Percentiles rank a stretch among this genome's conserved stretches.
Evolutionary conservation across 2,888 invertebrate species (phyloP).

Genomic region (Oscheius onirici): DNA sequence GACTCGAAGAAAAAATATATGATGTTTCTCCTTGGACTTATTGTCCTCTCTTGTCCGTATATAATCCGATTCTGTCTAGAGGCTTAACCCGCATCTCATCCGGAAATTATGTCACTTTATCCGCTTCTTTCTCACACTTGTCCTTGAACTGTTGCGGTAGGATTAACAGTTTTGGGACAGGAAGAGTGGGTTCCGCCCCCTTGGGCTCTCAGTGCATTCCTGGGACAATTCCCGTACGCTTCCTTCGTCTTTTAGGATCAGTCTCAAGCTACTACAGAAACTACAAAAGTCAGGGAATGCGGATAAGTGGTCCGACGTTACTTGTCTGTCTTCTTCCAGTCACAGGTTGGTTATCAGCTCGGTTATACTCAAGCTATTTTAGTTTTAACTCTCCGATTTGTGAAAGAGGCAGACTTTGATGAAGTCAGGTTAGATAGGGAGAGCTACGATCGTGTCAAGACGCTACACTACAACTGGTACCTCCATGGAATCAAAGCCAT

Average conservation of each 20-base stretch:
- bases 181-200: no score
- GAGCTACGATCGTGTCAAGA: constrained; percentile 45
- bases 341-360: no score
- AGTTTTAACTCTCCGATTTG: constrained; percentile 10
- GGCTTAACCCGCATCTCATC: not conserved
- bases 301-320: no score
- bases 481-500: constrained; percentile 63
- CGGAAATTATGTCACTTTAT: constrained; percentile 1
- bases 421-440: constrained; percentile 42
- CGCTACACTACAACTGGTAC: constrained; percentile 66
- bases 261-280: no score
- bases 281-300: no score
- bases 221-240: not conserved
- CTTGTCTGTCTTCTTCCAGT: no score
- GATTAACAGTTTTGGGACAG: no score
- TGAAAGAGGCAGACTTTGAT: constrained; percentile 35
- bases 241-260: no score
- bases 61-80: no score
- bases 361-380: not conserved
- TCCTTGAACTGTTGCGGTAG: no score
- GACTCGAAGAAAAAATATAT: not conserved
- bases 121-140: not conserved
- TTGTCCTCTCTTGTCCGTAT: no score
- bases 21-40: no score
- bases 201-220: not conserved